A percentile compares a stretch with the other conserved stretches of the same genome.
These are phyloP conservation scores for Seriola quinqueradiata DNA, from an alignment of 2,113 vertebrate genomes.

Conservation along the genomic window DNA sequence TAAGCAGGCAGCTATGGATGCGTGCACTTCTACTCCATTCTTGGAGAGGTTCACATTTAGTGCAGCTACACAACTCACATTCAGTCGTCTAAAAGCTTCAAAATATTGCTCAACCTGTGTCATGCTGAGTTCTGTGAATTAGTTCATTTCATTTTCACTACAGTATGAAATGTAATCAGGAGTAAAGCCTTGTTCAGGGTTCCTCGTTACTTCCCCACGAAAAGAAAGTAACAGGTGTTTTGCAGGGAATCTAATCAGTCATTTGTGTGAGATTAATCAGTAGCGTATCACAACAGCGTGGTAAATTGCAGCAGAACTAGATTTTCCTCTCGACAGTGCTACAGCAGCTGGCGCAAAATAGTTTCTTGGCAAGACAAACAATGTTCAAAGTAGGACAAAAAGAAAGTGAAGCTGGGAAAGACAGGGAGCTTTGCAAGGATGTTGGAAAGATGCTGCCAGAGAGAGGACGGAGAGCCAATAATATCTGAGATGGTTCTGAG, in stretches of 20 bases:
- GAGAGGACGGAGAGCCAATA: conserved; percentile 19
- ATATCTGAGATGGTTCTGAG: not conserved
- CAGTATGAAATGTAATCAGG: not conserved
- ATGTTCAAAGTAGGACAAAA: conserved; percentile 18
- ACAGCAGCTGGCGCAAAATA: conserved; percentile 15
- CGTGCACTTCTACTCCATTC: not conserved
- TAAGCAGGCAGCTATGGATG: not conserved
- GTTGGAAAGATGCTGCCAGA: conserved; percentile 6
- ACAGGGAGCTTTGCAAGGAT: not conserved
- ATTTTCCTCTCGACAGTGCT: not conserved
- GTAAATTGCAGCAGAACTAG: not conserved
- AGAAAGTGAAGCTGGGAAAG: conserved; percentile 4
- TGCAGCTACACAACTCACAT: not conserved
- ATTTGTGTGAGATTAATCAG: conserved; percentile 2
- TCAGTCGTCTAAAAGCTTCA: not conserved
- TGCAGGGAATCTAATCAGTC: not conserved
- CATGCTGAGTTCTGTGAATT: not conserved
- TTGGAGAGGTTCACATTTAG: not conserved
- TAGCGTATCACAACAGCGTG: not conserved
- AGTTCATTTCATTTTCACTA: not conserved
- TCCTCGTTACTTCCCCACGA: not conserved
- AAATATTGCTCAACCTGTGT: not conserved
- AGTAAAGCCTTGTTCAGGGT: not conserved
- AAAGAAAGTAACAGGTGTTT: not conserved
- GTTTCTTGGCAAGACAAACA: conserved; percentile 7